Evolutionary conservation across 2,113 vertebrate genomes (phyloP).

Genomic region (Xerus inauris): DNA sequence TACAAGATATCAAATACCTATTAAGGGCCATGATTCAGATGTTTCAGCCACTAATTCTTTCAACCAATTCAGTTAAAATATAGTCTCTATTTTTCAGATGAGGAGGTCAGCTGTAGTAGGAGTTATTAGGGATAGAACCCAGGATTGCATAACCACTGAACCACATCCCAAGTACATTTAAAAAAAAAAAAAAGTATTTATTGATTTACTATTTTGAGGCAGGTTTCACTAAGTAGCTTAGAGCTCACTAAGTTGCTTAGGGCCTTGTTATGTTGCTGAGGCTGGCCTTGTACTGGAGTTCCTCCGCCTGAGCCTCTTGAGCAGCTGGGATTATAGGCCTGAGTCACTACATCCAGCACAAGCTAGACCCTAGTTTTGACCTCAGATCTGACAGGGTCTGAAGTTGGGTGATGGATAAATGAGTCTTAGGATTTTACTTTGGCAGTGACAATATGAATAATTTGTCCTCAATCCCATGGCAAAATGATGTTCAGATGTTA

Average conservation of each 20-base stretch:
- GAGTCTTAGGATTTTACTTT: neutral
- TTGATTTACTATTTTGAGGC: too few relatives aligned
- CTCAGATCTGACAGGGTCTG: neutral
- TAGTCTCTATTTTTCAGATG: neutral
- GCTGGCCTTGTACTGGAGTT: too few relatives aligned
- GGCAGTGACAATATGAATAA: neutral
- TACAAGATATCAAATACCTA: neutral
- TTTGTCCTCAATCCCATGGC: neutral
- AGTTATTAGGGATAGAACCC: neutral
- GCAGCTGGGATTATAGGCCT: too few relatives aligned
- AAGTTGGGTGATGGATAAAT: neutral
- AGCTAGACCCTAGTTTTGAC: neutral
- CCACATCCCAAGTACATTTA: too few relatives aligned
- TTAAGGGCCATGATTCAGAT: neutral
- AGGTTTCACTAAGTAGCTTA: too few relatives aligned
- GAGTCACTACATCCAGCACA: too few relatives aligned
- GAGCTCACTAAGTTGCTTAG: too few relatives aligned
- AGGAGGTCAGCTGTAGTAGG: neutral
- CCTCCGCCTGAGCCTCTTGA: too few relatives aligned
- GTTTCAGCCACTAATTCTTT: neutral
- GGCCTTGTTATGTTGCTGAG: too few relatives aligned
- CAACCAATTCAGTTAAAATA: neutral
- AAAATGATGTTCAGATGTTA: conserved; percentile 1
- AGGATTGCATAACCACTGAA: too few relatives aligned
- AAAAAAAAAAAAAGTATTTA: too few relatives aligned